phyloP scores from a whole-genome alignment of 2,888 invertebrate genomes.

The Macaria notata region DNA sequence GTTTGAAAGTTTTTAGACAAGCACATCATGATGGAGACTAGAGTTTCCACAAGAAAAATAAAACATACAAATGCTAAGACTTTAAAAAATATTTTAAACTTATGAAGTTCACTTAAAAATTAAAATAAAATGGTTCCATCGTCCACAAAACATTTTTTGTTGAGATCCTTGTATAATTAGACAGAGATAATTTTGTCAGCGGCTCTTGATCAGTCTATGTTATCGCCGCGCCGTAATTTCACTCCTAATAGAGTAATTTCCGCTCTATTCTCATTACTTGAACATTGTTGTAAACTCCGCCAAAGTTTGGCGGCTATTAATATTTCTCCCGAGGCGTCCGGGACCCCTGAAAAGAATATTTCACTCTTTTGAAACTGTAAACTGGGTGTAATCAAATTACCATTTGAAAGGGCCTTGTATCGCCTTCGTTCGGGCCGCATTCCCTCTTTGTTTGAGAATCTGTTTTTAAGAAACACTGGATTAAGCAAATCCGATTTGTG shows the following conservation, averaged over 20 bases:
- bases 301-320: constrained; percentile 68
- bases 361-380: constrained; percentile 71
- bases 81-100: too few species aligned
- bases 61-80: too few species aligned
- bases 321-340: constrained; percentile 66
- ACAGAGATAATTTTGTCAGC: too few species aligned
- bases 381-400: constrained; percentile 77
- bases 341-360: constrained; percentile 73
- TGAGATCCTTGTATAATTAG: too few species aligned
- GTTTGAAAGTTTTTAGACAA: too few species aligned
- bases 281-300: constrained; percentile 46
- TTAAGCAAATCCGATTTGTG: constrained; percentile 12
- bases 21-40: too few species aligned
- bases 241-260: constrained; percentile 24
- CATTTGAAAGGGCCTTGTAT: constrained; percentile 71
- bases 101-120: too few species aligned
- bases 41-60: too few species aligned
- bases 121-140: too few species aligned
- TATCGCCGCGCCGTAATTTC: constrained; percentile 7
- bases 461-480: constrained; percentile 21
- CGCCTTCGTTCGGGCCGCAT: constrained; percentile 41
- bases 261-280: constrained; percentile 39
- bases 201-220: neutral
- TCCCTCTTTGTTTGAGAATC: constrained; percentile 15
- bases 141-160: too few species aligned